phyloP scores from a whole-genome alignment of 2,797 vertebrate genomes.

The Scolopax bukidnonensis region DNA sequence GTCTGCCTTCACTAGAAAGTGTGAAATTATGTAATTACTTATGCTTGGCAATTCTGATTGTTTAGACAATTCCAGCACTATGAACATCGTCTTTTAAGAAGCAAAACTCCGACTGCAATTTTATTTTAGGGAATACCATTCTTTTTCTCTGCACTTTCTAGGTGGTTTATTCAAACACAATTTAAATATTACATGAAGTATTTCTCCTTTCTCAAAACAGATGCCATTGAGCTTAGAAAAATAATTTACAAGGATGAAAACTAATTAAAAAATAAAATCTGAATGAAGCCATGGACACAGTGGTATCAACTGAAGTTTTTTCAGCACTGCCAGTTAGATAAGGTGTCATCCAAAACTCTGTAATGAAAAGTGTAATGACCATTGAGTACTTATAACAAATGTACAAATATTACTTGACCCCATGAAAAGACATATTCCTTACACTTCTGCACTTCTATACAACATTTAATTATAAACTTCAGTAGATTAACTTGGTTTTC shows the following conservation, averaged over 20 bases:
- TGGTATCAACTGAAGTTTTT: neutral
- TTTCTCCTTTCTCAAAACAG: neutral
- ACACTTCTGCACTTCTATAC: neutral
- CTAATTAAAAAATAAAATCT: neutral
- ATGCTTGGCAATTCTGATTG: slow-evolving; percentile 17
- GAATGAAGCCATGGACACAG: neutral
- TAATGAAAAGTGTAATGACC: neutral
- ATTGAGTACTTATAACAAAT: neutral
- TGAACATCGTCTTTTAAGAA: slow-evolving; percentile 29
- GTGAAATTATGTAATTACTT: slow-evolving; percentile 62
- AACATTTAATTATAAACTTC: neutral
- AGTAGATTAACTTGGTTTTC: neutral
- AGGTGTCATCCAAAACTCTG: neutral
- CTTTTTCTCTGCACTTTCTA: neutral
- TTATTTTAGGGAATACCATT: neutral
- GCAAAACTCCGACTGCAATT: slow-evolving; percentile 16
- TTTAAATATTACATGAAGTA: neutral
- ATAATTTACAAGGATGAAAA: neutral
- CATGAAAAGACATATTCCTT: neutral
- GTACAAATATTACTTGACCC: neutral
- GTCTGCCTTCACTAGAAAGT: slow-evolving; percentile 51
- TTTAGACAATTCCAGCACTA: slow-evolving; percentile 48
- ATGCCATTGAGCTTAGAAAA: neutral
- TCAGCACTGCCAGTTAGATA: neutral
- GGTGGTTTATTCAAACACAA: neutral